phyloP scores from a whole-genome alignment of 1,140 invertebrate species.

The Antheraea pernyi region DNA sequence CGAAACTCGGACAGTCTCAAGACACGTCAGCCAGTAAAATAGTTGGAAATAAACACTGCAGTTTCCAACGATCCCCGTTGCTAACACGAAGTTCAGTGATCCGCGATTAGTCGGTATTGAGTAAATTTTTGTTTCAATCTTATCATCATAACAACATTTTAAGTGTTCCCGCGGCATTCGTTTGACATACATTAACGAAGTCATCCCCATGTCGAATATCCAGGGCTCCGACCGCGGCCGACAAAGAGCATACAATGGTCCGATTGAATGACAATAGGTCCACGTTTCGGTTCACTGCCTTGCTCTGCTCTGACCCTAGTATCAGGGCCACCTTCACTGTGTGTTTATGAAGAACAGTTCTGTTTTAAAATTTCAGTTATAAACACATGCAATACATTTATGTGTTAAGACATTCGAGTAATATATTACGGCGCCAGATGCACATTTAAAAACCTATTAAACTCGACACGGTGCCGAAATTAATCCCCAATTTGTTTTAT shows the following conservation, averaged over 20 bases:
- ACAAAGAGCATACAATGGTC: slow-evolving; percentile 55
- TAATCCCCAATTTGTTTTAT: slow-evolving; percentile 45
- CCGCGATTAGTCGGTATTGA: neutral
- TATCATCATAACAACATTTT: neutral
- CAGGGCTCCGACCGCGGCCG: slow-evolving; percentile 32
- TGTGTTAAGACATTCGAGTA: slow-evolving; percentile 29
- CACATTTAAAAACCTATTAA: slow-evolving; percentile 66
- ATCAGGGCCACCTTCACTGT: neutral
- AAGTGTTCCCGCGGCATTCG: neutral
- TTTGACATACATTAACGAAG: slow-evolving; percentile 23
- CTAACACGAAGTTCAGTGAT: neutral
- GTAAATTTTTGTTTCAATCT: neutral
- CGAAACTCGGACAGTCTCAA: neutral
- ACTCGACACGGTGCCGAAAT: slow-evolving; percentile 48
- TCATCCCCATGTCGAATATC: slow-evolving; percentile 37
- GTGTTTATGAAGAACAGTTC: neutral
- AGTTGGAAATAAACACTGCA: neutral
- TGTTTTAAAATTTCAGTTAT: neutral
- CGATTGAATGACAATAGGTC: slow-evolving; percentile 69
- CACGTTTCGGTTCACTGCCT: slow-evolving; percentile 47
- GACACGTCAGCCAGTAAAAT: neutral
- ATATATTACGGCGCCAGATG: slow-evolving; percentile 40
- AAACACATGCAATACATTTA: neutral
- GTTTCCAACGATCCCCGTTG: neutral
- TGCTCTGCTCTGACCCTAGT: slow-evolving; percentile 30